These are phyloP conservation scores for Aquatica leii DNA, from an alignment of 2,888 invertebrate genomes.

Conservation along the genomic window DNA sequence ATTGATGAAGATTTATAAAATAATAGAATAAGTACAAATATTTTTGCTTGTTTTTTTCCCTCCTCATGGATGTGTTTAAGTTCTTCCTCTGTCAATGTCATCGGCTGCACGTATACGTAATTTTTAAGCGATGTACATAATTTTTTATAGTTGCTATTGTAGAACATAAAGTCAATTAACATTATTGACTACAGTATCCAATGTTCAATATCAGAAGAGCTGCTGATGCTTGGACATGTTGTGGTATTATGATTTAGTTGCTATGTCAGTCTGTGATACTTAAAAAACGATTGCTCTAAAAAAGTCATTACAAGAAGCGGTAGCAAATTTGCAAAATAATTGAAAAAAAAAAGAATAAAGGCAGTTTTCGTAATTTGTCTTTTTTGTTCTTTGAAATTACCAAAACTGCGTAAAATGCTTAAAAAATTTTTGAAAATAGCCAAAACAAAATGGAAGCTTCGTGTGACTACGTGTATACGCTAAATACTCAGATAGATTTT, in stretches of 20 bases:
- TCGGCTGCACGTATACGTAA: constrained; percentile 46
- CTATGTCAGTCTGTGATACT: constrained; percentile 63
- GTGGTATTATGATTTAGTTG: constrained; percentile 53
- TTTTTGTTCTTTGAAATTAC: constrained; percentile 18
- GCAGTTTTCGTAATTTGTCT: constrained; percentile 27
- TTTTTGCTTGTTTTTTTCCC: constrained; percentile 6
- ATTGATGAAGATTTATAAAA: constrained; percentile 26
- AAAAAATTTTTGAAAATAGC: constrained; percentile 33
- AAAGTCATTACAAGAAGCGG: constrained; percentile 51
- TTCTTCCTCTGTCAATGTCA: constrained; percentile 31
- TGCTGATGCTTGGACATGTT: constrained; percentile 19
- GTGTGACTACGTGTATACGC: constrained; percentile 61
- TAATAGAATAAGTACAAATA: not conserved
- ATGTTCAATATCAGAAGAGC: constrained; percentile 9
- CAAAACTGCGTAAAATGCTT: constrained; percentile 38
- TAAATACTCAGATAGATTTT: constrained; percentile 55
- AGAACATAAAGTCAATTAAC: constrained; percentile 38
- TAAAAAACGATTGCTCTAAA: constrained; percentile 56
- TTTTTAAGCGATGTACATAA: constrained; percentile 54
- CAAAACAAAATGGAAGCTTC: constrained; percentile 52
- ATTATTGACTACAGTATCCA: constrained; percentile 31
- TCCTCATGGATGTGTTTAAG: not conserved
- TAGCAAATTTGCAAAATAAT: constrained; percentile 26
- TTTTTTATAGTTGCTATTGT: constrained; percentile 48
- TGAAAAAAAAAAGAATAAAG: constrained; percentile 12